phyloP scores from a whole-genome alignment of 2,113 vertebrate species.

The Oncorhynchus mykiss region DNA sequence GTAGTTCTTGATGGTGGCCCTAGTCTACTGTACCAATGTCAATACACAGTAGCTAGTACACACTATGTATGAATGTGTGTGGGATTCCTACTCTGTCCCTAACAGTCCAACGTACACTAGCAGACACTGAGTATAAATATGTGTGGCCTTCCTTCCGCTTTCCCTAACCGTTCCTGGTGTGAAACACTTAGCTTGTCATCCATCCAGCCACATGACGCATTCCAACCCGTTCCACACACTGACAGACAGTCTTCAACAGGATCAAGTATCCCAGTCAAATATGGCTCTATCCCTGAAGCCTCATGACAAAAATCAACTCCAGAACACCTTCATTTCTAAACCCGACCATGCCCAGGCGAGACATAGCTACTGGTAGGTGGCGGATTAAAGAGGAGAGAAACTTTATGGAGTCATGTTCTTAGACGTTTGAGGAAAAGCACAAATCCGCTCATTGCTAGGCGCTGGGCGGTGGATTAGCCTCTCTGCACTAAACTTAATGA shows the following conservation, averaged over 20 bases:
- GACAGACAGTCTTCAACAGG: neutral
- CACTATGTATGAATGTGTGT: neutral
- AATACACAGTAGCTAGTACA: neutral
- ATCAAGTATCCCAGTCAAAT: neutral
- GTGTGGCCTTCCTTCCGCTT: too few species aligned
- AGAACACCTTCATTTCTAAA: neutral
- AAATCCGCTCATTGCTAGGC: slow-evolving; percentile 23
- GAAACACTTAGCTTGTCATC: neutral
- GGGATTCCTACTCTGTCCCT: neutral
- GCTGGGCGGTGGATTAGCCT: slow-evolving; percentile 33
- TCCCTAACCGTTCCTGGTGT: too few species aligned
- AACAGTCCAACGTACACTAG: too few species aligned
- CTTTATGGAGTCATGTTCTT: slow-evolving; percentile 14
- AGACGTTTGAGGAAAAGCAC: slow-evolving; percentile 15
- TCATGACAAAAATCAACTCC: neutral
- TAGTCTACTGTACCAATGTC: neutral
- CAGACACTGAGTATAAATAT: too few species aligned
- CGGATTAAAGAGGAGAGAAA: slow-evolving; percentile 6
- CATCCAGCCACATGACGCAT: neutral
- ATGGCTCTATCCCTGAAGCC: neutral
- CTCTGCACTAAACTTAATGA: slow-evolving; percentile 28
- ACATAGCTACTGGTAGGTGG: neutral
- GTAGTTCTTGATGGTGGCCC: neutral
- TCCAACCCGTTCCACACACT: neutral
- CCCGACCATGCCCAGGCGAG: neutral